Evolutionary conservation across 2,113 vertebrate genomes (phyloP), one percentile per base, ranked within the genome.

Genomic region (Uria lomvia): DNA sequence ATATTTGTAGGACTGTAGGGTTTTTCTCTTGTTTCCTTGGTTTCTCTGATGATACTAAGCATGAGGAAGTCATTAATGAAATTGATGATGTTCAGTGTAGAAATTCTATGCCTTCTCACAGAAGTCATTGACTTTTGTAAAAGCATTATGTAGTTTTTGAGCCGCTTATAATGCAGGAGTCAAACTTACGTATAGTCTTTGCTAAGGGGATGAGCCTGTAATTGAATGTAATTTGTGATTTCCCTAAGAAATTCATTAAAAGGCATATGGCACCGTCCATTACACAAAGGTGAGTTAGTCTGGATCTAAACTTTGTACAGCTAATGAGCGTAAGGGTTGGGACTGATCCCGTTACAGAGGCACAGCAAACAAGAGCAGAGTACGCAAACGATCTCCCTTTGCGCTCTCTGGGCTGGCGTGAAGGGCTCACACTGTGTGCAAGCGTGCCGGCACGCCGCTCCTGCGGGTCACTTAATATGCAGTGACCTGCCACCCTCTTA

Each of bases 381-480:
- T 17, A 24, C 53, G 56, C 12, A 4, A 43, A 6, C 1, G 1
- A 19, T 24, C 34, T 55, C 65, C 53, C 32, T 38, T 15, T 14
- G 17, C 30, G 3, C 29, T 32, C 52, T 27, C 42, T 7, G 20
- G 30, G 55, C 0, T 11, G 3, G 13, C 5, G 3, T 5, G 0
- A 10, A 53, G 56, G 55, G 38, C 82, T 56, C 74, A 5, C 12
- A 0, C 45, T 2, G 38, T 14, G 59, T 4, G 3, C 18, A 3
- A 12, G 50, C 0, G 5, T 5, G 59, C 59, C 3, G 43, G 56
- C 42, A 40, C 17, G 1, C 24, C 11, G n/a, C 70, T 59, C 20
- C 27, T 15, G 26, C 0, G 1, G 4, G 6, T 42, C 16, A 1
- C 42, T 34, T 26, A 1, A 4, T 15, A 1, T 2, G 8, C 3